Evolutionary conservation across 2,797 vertebrate species (phyloP).

Genomic region (Xenopus petersii): DNA sequence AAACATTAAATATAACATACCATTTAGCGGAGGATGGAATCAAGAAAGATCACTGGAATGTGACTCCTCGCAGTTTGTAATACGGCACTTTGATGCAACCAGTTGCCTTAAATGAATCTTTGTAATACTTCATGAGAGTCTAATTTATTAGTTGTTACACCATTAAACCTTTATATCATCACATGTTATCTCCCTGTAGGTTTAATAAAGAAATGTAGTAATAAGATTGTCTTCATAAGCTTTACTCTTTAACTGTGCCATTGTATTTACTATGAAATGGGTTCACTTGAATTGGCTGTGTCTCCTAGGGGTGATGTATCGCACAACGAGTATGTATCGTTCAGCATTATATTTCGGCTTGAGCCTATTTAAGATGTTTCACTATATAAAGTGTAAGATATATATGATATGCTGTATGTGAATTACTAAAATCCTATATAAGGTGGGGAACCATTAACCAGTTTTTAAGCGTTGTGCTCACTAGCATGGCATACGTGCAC

Average conservation of each 20-base stretch:
- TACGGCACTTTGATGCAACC: conserved; percentile 2
- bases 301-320: too few relatives aligned
- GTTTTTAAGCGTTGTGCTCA: too few relatives aligned
- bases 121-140: conserved; percentile 11
- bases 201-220: neutral
- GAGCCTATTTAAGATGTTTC: too few relatives aligned
- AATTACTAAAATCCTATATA: too few relatives aligned
- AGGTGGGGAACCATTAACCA: too few relatives aligned
- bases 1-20: conserved; percentile 13
- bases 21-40: conserved; percentile 2
- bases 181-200: neutral
- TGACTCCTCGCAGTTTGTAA: conserved; percentile 1
- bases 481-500: too few relatives aligned
- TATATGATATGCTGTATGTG: too few relatives aligned
- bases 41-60: conserved; percentile 1
- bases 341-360: too few relatives aligned
- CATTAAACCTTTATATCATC: conserved; percentile 17
- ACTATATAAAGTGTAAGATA: too few relatives aligned
- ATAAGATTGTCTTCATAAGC: neutral
- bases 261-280: neutral
- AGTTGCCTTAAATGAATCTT: conserved; percentile 12
- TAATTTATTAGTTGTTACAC: conserved; percentile 21
- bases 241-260: neutral
- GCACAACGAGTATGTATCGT: too few relatives aligned
- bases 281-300: neutral